phyloP scores from a whole-genome alignment of 2,797 vertebrate species.

The Esox masquinongy region DNA sequence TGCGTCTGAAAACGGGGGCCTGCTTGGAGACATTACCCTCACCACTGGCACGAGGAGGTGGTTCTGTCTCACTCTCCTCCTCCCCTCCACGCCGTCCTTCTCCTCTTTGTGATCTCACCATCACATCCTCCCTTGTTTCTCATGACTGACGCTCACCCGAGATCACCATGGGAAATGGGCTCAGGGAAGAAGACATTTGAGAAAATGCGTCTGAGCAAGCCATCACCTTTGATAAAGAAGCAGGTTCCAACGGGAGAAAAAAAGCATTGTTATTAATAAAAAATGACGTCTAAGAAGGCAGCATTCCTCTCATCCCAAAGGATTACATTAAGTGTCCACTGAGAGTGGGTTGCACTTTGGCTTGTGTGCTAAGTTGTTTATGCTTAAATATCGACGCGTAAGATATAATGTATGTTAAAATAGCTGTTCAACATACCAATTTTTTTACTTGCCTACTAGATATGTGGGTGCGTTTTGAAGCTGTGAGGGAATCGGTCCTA shows the following conservation, averaged over 20 bases:
- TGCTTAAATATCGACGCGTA: background rate
- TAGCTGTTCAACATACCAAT: background rate
- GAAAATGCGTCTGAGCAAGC: conserved; percentile 74
- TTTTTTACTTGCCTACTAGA: background rate
- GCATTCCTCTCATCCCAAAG: conserved; percentile 56
- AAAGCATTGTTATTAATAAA: conserved; percentile 66
- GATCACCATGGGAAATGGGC: conserved; percentile 67
- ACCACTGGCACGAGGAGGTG: conserved; percentile 54
- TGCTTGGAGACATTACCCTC: conserved; percentile 69
- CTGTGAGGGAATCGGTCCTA: background rate
- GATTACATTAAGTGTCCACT: conserved; percentile 52
- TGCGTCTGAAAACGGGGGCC: conserved; percentile 64
- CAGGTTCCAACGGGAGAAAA: conserved; percentile 60
- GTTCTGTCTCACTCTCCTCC: conserved; percentile 39
- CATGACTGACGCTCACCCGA: conserved; percentile 69
- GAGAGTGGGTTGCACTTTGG: conserved; percentile 43
- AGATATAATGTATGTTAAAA: background rate
- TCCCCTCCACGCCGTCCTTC: conserved; percentile 48
- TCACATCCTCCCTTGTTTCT: conserved; percentile 68
- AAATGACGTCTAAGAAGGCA: conserved; percentile 57
- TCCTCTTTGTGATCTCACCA: conserved; percentile 76
- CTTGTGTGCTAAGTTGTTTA: background rate
- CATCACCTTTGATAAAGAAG: conserved; percentile 76
- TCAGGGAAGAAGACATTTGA: conserved; percentile 70
- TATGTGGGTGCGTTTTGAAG: background rate